These are phyloP conservation scores for Thamnophis sirtalis DNA, from an alignment of 2,113 vertebrate genomes.

Conservation along the genomic window DNA sequence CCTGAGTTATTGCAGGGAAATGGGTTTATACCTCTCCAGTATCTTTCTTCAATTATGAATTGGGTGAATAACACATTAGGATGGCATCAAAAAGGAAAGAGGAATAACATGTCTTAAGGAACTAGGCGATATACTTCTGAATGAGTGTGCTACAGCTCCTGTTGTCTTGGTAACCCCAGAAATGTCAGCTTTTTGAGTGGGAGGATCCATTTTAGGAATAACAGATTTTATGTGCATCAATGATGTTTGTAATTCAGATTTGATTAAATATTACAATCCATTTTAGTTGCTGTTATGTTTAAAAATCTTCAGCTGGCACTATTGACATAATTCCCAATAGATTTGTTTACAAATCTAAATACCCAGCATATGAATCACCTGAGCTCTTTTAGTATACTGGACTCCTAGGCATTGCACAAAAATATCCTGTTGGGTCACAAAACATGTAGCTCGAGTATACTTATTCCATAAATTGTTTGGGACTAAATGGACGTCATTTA, in stretches of 20 bases:
- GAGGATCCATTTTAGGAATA: slow-evolving; percentile 3
- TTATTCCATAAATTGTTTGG: not conserved
- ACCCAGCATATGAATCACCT: not conserved
- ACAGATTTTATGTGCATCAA: not conserved
- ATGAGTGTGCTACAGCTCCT: slow-evolving; percentile 22
- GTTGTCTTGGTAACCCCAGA: slow-evolving; percentile 19
- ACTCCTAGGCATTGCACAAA: not conserved
- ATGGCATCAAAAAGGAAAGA: not conserved
- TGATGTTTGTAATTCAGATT: not conserved
- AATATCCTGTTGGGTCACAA: not conserved
- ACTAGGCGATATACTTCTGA: slow-evolving; percentile 11
- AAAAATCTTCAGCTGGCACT: not conserved
- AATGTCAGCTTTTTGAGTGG: slow-evolving; percentile 1
- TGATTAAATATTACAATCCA: not conserved
- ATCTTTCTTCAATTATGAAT: not conserved
- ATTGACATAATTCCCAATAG: not conserved
- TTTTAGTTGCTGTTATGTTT: not conserved
- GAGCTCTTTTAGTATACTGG: not conserved
- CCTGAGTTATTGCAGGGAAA: not conserved
- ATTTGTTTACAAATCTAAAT: not conserved
- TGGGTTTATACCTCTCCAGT: not conserved
- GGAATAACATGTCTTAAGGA: not conserved
- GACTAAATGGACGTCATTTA: not conserved
- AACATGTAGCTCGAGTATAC: not conserved
- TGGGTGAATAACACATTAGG: not conserved